Conservation (phyloP, 2,113 vertebrate species). For the Heterotis niloticus region DNA sequence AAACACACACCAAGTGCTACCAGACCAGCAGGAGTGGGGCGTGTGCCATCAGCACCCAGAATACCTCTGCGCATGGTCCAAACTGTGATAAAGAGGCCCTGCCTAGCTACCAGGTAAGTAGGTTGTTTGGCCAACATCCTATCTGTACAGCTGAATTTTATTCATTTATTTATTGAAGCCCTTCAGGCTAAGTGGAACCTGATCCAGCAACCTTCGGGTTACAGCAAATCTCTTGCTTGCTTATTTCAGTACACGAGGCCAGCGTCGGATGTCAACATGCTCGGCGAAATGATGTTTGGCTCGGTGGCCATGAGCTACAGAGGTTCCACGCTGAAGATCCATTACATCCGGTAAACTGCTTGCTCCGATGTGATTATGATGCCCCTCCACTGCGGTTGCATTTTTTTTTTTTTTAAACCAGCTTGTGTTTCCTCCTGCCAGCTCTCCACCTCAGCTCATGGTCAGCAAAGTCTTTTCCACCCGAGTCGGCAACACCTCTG, state of each 20-base stretch:
- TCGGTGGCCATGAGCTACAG: conserved; percentile 82
- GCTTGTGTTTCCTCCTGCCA: conserved; percentile 45
- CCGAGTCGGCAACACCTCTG: conserved; percentile 73
- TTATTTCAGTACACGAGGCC: conserved; percentile 71
- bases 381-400: neutral
- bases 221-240: neutral
- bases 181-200: neutral
- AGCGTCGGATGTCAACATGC: conserved; percentile 81
- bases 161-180: neutral
- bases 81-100: conserved; percentile 56
- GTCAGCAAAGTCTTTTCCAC: conserved; percentile 86
- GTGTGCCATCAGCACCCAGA: conserved; percentile 43
- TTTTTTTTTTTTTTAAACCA: conserved; percentile 10
- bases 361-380: neutral
- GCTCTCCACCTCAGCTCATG: conserved; percentile 83
- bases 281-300: conserved; percentile 85
- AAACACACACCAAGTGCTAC: conserved; percentile 49
- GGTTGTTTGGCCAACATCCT: neutral
- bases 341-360: conserved; percentile 74
- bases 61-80: conserved; percentile 33
- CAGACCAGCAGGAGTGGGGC: conserved; percentile 47
- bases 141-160: no score
- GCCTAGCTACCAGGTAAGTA: conserved; percentile 70
- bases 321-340: conserved; percentile 81
- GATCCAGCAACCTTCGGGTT: no score